A percentile compares a stretch with the other conserved stretches of the same genome.
phyloP scores from a whole-genome alignment of 2,888 invertebrate species.

The Drosophila meridiana region DNA sequence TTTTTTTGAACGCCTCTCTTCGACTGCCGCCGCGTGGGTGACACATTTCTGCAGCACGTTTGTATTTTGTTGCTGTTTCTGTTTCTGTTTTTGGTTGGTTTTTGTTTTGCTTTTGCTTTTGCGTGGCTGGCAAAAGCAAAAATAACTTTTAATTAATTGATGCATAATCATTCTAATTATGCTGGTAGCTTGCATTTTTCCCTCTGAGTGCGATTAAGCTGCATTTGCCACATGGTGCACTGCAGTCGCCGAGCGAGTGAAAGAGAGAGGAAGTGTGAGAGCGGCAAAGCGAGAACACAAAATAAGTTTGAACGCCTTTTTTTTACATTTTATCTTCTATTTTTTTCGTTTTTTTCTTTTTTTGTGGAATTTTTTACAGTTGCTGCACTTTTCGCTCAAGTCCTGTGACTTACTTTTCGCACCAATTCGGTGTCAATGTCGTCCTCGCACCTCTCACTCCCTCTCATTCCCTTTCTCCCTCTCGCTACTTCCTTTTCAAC shows the following conservation, averaged over 20 bases:
- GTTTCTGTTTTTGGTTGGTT: conserved; percentile 35
- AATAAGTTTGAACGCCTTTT: conserved; percentile 9
- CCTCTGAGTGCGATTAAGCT: conserved; percentile 40
- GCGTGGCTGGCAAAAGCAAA: conserved; percentile 36
- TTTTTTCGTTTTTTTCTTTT: background rate
- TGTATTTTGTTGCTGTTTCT: conserved; percentile 23
- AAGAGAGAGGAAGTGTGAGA: background rate
- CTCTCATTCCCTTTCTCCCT: background rate
- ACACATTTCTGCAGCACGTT: conserved; percentile 62
- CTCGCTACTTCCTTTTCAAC: background rate
- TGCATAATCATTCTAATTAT: conserved; percentile 69
- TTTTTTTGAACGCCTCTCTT: conserved; percentile 40
- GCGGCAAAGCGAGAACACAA: background rate
- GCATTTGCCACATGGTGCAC: conserved; percentile 10
- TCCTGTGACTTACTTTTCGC: conserved; percentile 63
- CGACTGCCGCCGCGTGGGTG: conserved; percentile 62
- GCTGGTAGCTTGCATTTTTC: conserved; percentile 43
- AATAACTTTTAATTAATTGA: conserved; percentile 73
- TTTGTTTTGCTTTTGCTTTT: conserved; percentile 18
- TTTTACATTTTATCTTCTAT: background rate
- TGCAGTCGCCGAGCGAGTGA: background rate
- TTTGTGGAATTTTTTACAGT: conserved; percentile 9
- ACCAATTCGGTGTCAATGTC: conserved; percentile 69
- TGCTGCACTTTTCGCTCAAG: conserved; percentile 26
- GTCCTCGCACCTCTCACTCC: conserved; percentile 7